phyloP scores from a whole-genome alignment of 2,113 vertebrate genomes.

The rat (Rattus norvegicus) region GRCr8 NC_086022.1:135155501-135156000 shows the following conservation, averaged over 20 bases:
- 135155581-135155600: background rate
- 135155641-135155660: background rate
- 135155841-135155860: background rate
- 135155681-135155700: background rate
- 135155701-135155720: background rate
- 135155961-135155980: background rate
- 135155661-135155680: background rate
- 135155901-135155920: background rate
- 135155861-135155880: background rate
- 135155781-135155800: background rate
- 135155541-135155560: background rate
- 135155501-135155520: background rate
- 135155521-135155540: background rate
- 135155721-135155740: background rate
- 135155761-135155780: background rate
- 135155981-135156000: background rate
- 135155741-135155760: background rate
- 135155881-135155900: background rate
- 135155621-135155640: background rate
- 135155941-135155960: background rate
- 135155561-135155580: background rate
- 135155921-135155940: background rate
- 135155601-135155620: too few species aligned
- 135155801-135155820: too few species aligned
- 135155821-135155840: background rate